Base-by-base conservation (phyloP, 1,140 invertebrate species). In the Pteromalus puparum region DNA sequence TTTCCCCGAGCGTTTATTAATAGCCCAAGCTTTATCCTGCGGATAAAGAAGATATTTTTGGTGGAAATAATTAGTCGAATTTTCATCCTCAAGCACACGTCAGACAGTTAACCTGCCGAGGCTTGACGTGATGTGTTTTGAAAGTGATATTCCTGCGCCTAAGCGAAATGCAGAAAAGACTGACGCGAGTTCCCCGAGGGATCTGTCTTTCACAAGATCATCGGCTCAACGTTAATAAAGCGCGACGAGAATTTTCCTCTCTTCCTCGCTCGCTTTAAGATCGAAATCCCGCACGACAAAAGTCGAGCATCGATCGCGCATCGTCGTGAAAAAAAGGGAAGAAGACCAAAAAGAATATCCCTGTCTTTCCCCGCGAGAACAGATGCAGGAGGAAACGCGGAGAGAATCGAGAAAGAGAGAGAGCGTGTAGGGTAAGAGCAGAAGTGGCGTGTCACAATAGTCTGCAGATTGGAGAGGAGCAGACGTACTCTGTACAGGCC, bases 391-490 rank as follows among this genome's bases (percentile, higher is more conserved):
- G 28, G 28, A 65, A 46, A 10, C 18, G 68, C 18, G 12, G 26
- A 70, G 30, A 46, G 78, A 68, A 80, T 24, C 18, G 26, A 42
- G 30, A 78, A 13, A 77, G 26, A 77, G 24, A 12, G 15, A 81
- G 48, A 48, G 26, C 24, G 26, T 21, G 18, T 78, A 65, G 76
- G 65, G 68, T 65, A 76, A 67, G 84, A 87, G 87, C 88, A 90
- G 87, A 88, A 87, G 88, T 89, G 87, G 87, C 89, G 88, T 89
- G 88, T 89, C 88, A 91, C 90, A 90, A 91, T 90, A 89, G 90
- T 87, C 87, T 88, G 89, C 86, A 91, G 90, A 90, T 90, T 90
- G 87, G 84, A 89, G 87, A 88, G 86, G 87, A n/a, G 34, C 21
- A 34, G 88, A 89, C 88, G 84, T 89, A 87, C 87, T 88, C 88